Evolutionary conservation across 2,797 vertebrate species (phyloP), one percentile per base, ranked within the genome.

Genomic region (Crenichthys baileyi): DNA sequence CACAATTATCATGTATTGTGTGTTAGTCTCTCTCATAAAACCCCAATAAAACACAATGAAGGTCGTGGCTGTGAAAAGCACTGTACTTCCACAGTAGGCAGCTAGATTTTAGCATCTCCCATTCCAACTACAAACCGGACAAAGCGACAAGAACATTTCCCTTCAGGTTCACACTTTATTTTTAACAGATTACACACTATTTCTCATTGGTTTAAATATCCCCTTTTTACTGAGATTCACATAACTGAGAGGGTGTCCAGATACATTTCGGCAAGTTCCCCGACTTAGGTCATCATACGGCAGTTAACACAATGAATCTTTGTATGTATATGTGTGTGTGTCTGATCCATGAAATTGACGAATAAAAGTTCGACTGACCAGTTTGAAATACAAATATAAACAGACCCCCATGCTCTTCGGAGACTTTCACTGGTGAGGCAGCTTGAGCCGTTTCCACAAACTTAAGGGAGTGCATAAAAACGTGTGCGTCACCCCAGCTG

Each of bases 371-470:
- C 75, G 29, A 78, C 77, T 84, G 85, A 82, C 79, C 85, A 84
- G 82, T 77, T 76, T 87, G 48, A 79, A 75, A 89, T 90, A 92
- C 83, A 90, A 92, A 93, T 72, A 58, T 90, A 93, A 94, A 92
- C 87, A 93, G 84, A 58, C 76, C 36, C 51, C 74, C 68, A 29
- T 51, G 58, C 60, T 84, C 85, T 71, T 79, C 58, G 46, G 71
- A 89, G 80, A 71, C 73, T 71, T 75, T 31, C 61, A 80, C 85
- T 41, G 71, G 80, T 61, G 81, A 88, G 55, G 41, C 50, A 76
- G 78, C 70, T 78, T 70, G 67, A 70, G 67, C 41, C 0, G 22
- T 67, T 48, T 87, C 79, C 85, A 85, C 72, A 84, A 50, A 74
- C 29, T 31, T 2, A 12, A 77, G 70, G 41, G 83, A 67, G 7